Evolutionary conservation across 2,888 invertebrate genomes (phyloP), one percentile per base, ranked within the genome.

Genomic region (Tanytarsus gracilentus): DNA sequence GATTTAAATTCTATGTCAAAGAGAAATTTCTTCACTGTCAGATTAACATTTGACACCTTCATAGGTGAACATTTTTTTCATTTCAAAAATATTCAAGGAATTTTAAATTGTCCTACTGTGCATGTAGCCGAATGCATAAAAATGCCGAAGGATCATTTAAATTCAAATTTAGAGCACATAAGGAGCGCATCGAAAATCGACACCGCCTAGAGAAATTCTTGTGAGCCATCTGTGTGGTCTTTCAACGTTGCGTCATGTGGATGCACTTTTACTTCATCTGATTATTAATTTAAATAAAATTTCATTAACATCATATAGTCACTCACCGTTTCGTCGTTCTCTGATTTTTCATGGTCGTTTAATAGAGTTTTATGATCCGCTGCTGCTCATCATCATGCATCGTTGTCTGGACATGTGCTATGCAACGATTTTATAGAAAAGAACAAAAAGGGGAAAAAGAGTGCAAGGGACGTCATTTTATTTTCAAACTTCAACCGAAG

Each of bases 221-320:
- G 9, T 29, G 9, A 29, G 29, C 29, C 6, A 7, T 29, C 9
- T 58, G 58, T 58, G 58, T 58, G 58, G 58, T 58, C 58, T 58
- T 23, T n/a, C 7, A 26, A 8, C 44, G 14, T 5, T 40, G 23
- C 58, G 21, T 48, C 33, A 25, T 39, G 36, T 56, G 55, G 16
- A 40, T 48, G 44, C 58, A 53, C 9, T 29, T n/a, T n/a, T n/a
- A n/a, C n/a, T 25, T 23, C 55, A 55, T 25, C 39, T 4, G 39
- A 39, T 48, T 58, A 58, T 58, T 58, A 58, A 58, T 58, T 58
- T 58, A 48, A 58, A 58, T 58, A 58, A 58, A 58, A 58, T 58
- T 58, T 58, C 58, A 58, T 58, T 58, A 58, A 26, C 29, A 25
- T 56, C 56, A 21, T 44, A 6, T n/a, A 44, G 18, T 44, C 21